Evolutionary conservation across 1,140 invertebrate genomes (phyloP).

Genomic region (Euura saliciscinereae): DNA sequence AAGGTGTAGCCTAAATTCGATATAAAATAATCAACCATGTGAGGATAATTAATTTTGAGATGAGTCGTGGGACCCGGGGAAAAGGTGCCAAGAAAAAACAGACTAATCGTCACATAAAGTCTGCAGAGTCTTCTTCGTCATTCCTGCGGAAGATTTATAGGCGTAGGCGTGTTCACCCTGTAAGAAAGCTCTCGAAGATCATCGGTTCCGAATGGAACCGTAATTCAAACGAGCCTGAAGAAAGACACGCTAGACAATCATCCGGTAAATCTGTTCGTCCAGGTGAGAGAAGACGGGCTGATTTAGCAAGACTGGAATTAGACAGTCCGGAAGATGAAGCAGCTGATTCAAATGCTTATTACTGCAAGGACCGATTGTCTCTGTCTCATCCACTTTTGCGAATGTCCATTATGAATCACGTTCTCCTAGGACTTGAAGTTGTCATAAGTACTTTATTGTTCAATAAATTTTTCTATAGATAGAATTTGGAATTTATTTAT

Average conservation of each 20-base stretch:
- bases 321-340: not conserved
- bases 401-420: not conserved
- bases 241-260: not conserved
- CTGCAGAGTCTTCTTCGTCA: not conserved
- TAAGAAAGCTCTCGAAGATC: not conserved
- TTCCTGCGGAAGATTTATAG: not conserved
- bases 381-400: not conserved
- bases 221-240: not conserved
- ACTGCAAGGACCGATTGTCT: not conserved
- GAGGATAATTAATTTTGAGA: not conserved
- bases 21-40: not conserved
- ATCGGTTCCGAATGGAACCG: not conserved
- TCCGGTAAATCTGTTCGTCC: not conserved
- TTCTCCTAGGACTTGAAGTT: conserved; percentile 4
- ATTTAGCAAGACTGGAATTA: not conserved
- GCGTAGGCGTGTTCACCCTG: not conserved
- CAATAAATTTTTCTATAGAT: conserved; percentile 5
- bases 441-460: not conserved
- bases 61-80: not conserved
- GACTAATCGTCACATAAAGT: not conserved
- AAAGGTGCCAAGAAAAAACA: not conserved
- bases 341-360: not conserved
- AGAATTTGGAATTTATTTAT: not conserved
- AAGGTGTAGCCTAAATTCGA: not conserved
- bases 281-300: not conserved